Percentiles rank a stretch among this genome's conserved stretches.
Evolutionary conservation across 1,140 invertebrate genomes (phyloP).

Genomic region (Vollenhovia emeryi): DNA sequence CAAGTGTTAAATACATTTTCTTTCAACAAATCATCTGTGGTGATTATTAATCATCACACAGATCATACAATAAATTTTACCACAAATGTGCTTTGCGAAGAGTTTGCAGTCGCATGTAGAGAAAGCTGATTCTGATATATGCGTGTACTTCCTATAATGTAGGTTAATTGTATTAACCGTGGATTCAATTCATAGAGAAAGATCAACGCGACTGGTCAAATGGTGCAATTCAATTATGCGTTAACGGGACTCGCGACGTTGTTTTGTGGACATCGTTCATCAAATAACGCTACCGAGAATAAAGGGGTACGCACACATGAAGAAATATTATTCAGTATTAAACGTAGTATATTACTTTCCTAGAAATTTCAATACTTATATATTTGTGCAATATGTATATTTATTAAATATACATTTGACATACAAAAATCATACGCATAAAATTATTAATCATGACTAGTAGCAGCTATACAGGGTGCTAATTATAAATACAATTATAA

Average conservation of each 20-base stretch:
- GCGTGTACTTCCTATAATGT: slow-evolving; percentile 56
- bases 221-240: slow-evolving; percentile 78
- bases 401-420: too few species aligned
- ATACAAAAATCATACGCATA: neutral
- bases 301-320: neutral
- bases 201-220: slow-evolving; percentile 76
- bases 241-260: slow-evolving; percentile 64
- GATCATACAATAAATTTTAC: neutral
- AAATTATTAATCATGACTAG: neutral
- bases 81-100: neutral
- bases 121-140: slow-evolving; percentile 12
- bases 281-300: neutral
- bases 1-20: too few species aligned
- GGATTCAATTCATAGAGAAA: slow-evolving; percentile 74
- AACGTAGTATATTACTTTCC: neutral
- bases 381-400: neutral
- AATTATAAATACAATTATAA: too few species aligned
- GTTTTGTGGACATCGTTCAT: slow-evolving; percentile 42
- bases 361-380: neutral
- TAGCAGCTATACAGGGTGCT: too few species aligned
- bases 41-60: too few species aligned
- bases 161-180: slow-evolving; percentile 72
- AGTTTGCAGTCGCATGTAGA: neutral
- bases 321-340: neutral
- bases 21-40: too few species aligned